A percentile compares a stretch with the other conserved stretches of the same genome.
Evolutionary conservation across 2,797 vertebrate species (phyloP).

Genomic region (Periparus ater): DNA sequence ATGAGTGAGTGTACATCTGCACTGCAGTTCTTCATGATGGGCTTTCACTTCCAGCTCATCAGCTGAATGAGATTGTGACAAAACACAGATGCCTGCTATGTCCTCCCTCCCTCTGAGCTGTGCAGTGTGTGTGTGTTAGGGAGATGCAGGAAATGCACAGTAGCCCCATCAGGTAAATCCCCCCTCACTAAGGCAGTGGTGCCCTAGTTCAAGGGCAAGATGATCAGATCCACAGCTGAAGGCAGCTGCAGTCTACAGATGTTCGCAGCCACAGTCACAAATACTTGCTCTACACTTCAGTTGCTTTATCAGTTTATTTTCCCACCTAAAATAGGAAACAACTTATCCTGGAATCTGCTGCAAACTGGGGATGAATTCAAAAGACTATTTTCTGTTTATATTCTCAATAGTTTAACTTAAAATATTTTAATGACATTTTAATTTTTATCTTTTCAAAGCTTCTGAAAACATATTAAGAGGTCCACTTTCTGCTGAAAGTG

Average conservation of each 20-base stretch:
- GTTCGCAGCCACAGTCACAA: background rate
- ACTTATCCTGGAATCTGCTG: background rate
- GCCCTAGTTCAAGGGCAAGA: background rate
- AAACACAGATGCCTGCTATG: fast-evolving
- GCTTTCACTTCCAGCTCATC: background rate
- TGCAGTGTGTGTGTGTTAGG: background rate
- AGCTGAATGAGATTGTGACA: background rate
- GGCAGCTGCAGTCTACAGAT: too few relatives aligned
- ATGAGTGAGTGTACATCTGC: background rate
- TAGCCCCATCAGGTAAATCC: background rate
- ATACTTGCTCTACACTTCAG: background rate
- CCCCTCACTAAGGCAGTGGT: background rate
- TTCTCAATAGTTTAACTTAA: background rate
- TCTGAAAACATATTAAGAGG: constrained; percentile 75
- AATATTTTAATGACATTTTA: background rate
- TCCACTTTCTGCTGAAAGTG: constrained; percentile 71
- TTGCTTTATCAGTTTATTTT: background rate
- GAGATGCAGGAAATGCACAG: background rate
- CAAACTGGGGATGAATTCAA: background rate
- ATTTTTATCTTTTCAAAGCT: constrained; percentile 52
- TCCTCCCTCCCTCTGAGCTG: background rate
- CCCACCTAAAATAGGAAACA: background rate
- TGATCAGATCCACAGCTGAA: background rate
- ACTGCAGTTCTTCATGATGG: background rate
- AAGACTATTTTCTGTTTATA: background rate